Conservation (phyloP, 2,113 vertebrate species). For the Salvator merianae region DNA sequence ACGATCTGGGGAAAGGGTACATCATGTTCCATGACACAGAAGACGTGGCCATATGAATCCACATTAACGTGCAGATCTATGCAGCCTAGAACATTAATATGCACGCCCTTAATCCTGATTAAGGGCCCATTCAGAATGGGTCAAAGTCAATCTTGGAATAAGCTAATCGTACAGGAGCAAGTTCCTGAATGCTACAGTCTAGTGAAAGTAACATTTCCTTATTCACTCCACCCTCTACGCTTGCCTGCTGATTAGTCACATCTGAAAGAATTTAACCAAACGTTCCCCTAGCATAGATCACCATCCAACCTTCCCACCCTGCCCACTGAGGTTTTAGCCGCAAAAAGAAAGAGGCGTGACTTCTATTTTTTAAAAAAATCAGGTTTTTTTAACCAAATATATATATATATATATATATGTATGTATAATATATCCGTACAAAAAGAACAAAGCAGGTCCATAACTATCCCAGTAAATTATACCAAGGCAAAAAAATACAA, state of each 20-base stretch:
- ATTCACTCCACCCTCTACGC: neutral
- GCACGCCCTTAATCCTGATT: no score
- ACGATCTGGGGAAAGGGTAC: no score
- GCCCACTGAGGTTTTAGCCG: neutral
- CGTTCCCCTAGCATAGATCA: neutral
- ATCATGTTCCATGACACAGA: no score
- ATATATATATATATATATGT: constrained; percentile 8
- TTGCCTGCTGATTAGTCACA: neutral
- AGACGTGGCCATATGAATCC: no score
- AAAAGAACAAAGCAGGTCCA: constrained; percentile 13
- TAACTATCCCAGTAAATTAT: constrained; percentile 8
- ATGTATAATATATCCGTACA: constrained; percentile 3
- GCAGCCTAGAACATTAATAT: no score
- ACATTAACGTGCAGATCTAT: no score
- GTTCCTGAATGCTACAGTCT: no score
- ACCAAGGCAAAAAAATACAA: neutral
- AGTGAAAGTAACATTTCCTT: no score
- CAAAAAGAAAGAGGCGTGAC: neutral
- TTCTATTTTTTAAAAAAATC: constrained; percentile 4
- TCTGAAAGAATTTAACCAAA: neutral
- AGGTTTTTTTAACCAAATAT: constrained; percentile 28
- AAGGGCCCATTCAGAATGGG: no score
- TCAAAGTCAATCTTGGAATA: no score
- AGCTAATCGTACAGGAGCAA: no score
- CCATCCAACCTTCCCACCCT: neutral